Percentiles rank a stretch among this genome's conserved stretches.
Conservation (phyloP, 1,140 invertebrate species). For the Oedothorax gibbosus region DNA sequence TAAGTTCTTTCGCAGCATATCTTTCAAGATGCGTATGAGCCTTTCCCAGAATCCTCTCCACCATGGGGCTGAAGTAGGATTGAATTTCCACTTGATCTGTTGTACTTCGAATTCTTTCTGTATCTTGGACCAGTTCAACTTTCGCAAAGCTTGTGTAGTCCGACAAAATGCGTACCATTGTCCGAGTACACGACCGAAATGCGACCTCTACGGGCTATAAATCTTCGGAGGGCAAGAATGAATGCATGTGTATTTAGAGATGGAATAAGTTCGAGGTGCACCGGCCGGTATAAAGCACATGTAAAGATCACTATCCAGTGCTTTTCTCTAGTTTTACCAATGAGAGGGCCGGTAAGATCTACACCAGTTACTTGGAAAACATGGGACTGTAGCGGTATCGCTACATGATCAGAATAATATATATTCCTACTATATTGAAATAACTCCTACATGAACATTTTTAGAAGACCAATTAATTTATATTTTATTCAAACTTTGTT, state of each 20-base stretch:
- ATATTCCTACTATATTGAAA: no score
- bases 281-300: constrained; percentile 49
- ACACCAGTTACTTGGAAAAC: constrained; percentile 66
- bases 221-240: constrained; percentile 66
- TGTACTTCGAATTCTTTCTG: neutral
- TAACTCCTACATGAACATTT: no score
- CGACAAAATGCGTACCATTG: constrained; percentile 68
- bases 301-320: constrained; percentile 36
- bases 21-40: constrained; percentile 25
- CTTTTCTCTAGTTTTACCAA: constrained; percentile 57
- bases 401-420: no score
- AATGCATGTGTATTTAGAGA: constrained; percentile 67
- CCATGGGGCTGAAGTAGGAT: neutral
- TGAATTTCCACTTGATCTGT: constrained; percentile 3
- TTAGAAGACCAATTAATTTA: no score
- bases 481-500: no score
- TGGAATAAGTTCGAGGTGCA: constrained; percentile 66
- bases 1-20: constrained; percentile 13
- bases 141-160: constrained; percentile 44
- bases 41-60: constrained; percentile 1
- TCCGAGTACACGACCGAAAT: constrained; percentile 66
- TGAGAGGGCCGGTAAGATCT: constrained; percentile 66
- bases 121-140: constrained; percentile 23
- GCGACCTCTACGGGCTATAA: constrained; percentile 67
- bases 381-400: no score